Evolutionary conservation across 1,140 invertebrate species (phyloP).

Genomic region (Pectinophora gossypiella): DNA sequence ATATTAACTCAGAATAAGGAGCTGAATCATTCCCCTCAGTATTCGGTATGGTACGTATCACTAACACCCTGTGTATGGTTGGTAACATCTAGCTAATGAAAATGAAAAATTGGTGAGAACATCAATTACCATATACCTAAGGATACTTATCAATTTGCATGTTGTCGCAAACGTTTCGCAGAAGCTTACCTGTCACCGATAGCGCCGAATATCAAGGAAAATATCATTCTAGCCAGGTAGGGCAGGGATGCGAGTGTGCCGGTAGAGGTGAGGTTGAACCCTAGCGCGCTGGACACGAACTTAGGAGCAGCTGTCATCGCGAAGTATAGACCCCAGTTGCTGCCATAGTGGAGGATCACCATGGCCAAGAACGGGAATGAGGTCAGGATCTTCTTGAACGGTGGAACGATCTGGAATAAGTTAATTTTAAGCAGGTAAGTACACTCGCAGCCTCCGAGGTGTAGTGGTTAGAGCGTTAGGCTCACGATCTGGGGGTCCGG

Average conservation of each 20-base stretch:
- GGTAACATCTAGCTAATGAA: too few species aligned
- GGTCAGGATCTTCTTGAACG: conserved; percentile 77
- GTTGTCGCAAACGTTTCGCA: neutral
- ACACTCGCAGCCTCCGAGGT: too few species aligned
- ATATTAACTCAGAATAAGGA: too few species aligned
- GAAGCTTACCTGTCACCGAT: conserved; percentile 77
- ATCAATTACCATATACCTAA: too few species aligned
- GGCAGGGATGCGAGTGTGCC: conserved; percentile 81
- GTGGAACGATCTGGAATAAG: conserved; percentile 70
- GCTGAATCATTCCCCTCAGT: too few species aligned
- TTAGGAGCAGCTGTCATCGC: conserved; percentile 92
- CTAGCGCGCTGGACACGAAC: conserved; percentile 89
- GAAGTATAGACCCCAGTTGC: conserved; percentile 87
- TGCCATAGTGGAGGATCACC: conserved; percentile 82
- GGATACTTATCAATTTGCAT: too few species aligned
- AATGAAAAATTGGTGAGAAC: too few species aligned
- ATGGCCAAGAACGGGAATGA: conserved; percentile 83
- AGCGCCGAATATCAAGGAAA: conserved; percentile 81
- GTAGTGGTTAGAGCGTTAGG: too few species aligned
- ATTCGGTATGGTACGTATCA: too few species aligned
- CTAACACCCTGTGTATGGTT: too few species aligned
- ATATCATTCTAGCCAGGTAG: conserved; percentile 79
- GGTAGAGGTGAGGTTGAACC: conserved; percentile 87
- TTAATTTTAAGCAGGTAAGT: too few species aligned
- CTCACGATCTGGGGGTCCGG: too few species aligned